Base-by-base conservation (phyloP, 2,888 invertebrate genomes). In the Pristionchus japonicus region DNA sequence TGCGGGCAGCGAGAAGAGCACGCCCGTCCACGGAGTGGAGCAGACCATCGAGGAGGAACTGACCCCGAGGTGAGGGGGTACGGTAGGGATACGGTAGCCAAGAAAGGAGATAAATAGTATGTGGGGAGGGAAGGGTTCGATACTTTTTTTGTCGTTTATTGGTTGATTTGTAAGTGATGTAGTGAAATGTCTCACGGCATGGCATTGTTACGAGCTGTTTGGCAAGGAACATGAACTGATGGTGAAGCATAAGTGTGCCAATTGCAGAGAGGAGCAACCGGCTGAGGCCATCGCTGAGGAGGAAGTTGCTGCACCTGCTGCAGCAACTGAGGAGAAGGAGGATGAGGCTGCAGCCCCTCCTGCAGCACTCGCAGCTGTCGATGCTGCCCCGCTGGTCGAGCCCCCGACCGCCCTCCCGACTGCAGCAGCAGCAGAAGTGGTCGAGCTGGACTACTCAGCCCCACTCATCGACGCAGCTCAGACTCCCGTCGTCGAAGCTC, bases 1-100 rank as follows among this genome's bases (percentile, higher is more conserved):
- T 2, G 86, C 47, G 20, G 70, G 70, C 34, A 86, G 86, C 20
- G 86, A 86, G 70, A 86, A 86, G 86, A 70, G 86, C 47, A 86
- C 86, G 9, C 86, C 86, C 15, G 70, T 86, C 23, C 86, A 86
- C 23, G 43, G 47, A 64, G 43, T 64, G 20, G 43, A 40, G 15
- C 43, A 40, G 34, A 40, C 64, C 11, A 40, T 85, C 31, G 64
- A 64, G 40, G 85, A 85, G 64, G 85, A 85, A 40, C 0, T 83
- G 7, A 85, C 85, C 13, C 85, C 85, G 13, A 85, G 85, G 84
- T 84, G 31, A 27, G 40, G 31, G 77, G 43, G 80, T 80, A 80
- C 40, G 40, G 80, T 80, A 80, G 43, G 13, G 27, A n/a, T n/a
- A 23, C 23, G 37, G 17, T 9, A 4, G 20, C 17, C n/a, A 27